A percentile compares a stretch with the other conserved stretches of the same genome.
phyloP scores from a whole-genome alignment of 2,113 vertebrate species.

The Leucoraja erinaceus region DNA sequence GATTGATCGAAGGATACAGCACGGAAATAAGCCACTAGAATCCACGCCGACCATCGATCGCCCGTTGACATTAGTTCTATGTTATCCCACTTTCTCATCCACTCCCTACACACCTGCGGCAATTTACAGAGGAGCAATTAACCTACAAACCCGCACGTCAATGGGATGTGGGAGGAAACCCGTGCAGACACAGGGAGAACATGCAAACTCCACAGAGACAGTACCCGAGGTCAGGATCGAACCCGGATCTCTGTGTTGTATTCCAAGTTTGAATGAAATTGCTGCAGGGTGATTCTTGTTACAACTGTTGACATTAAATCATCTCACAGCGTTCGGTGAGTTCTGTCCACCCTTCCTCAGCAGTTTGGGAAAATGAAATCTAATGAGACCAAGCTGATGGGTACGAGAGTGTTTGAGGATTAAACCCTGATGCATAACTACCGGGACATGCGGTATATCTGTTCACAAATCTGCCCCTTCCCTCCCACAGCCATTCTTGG shows the following conservation, averaged over 20 bases:
- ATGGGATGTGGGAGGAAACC: no score
- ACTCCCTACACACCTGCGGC: no score
- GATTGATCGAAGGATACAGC: no score
- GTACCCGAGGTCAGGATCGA: no score
- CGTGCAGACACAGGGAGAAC: no score
- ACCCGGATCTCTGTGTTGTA: not conserved
- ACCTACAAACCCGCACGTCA: no score
- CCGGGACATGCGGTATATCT: not conserved
- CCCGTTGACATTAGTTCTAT: no score
- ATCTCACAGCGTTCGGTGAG: not conserved
- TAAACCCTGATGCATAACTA: not conserved
- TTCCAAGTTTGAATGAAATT: not conserved
- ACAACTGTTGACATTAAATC: not conserved
- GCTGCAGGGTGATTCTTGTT: not conserved
- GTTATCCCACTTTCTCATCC: no score
- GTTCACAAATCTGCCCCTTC: not conserved
- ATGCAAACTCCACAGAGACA: no score
- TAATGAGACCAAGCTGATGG: not conserved
- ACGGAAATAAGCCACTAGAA: no score
- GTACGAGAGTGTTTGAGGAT: not conserved
- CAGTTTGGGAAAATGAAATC: not conserved
- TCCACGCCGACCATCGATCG: no score
- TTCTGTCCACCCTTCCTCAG: not conserved
- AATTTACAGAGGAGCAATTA: no score
- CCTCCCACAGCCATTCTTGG: not conserved